Evolutionary conservation across 2,113 vertebrate genomes (phyloP).

Genomic region (Ptilonorhynchus violaceus): DNA sequence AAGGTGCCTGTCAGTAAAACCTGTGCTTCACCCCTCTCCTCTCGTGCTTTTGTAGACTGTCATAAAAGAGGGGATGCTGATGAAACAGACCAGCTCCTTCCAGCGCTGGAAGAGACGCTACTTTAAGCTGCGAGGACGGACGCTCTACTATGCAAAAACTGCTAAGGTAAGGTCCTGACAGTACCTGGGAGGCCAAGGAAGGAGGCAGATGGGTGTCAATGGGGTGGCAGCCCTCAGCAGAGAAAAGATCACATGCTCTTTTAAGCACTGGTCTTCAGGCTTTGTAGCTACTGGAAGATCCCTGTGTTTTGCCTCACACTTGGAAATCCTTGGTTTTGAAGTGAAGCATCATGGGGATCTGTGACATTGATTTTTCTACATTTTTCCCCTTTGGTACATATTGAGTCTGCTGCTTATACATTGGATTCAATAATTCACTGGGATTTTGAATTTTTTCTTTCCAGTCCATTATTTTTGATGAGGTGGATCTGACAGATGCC

Average conservation of each 20-base stretch:
- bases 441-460: slow-evolving; percentile 10
- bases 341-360: background rate
- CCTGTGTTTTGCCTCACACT: background rate
- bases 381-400: background rate
- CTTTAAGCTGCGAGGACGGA: slow-evolving; percentile 93
- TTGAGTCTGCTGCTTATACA: background rate
- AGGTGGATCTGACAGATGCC: slow-evolving; percentile 94
- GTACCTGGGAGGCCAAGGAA: background rate
- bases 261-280: background rate
- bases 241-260: background rate
- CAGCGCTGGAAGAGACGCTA: slow-evolving; percentile 96
- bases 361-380: background rate
- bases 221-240: background rate
- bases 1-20: background rate
- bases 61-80: slow-evolving; percentile 91
- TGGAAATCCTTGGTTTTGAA: background rate
- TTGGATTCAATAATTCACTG: background rate
- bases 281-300: background rate
- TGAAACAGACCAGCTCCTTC: slow-evolving; percentile 96
- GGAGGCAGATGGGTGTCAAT: background rate
- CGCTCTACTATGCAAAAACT: slow-evolving; percentile 95
- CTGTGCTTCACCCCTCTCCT: background rate
- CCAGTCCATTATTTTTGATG: slow-evolving; percentile 98
- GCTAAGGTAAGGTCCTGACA: slow-evolving; percentile 81
- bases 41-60: slow-evolving; percentile 80